Conservation (phyloP, 2,888 invertebrate species). For the Dascillus cervinus region DNA sequence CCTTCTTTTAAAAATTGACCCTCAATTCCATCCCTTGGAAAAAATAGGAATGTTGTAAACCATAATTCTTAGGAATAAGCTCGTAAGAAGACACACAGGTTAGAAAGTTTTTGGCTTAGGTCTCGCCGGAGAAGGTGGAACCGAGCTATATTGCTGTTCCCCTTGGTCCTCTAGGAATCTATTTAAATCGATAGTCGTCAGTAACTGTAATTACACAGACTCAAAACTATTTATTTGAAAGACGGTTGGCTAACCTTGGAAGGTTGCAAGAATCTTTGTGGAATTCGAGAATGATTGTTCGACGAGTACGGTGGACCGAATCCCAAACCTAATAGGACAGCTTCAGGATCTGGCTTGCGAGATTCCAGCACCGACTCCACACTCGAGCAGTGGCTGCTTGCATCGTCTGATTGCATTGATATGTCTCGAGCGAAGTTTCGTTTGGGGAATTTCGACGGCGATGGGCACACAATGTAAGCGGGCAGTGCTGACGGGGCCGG, state of each 20-base stretch:
- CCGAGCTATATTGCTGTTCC: too few species aligned
- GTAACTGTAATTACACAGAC: slow-evolving; percentile 27
- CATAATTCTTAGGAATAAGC: too few species aligned
- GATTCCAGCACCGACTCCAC: slow-evolving; percentile 78
- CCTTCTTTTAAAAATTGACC: too few species aligned
- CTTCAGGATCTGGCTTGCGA: slow-evolving; percentile 82
- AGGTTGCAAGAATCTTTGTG: slow-evolving; percentile 72
- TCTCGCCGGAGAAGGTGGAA: too few species aligned
- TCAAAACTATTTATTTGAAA: slow-evolving; percentile 1
- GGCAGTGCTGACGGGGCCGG: slow-evolving; percentile 20
- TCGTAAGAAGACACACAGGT: too few species aligned
- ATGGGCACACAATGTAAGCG: slow-evolving; percentile 12
- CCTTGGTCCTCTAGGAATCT: slow-evolving; percentile 39
- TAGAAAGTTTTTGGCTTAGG: too few species aligned
- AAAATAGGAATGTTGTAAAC: too few species aligned
- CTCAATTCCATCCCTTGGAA: too few species aligned
- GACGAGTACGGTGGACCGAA: slow-evolving; percentile 67
- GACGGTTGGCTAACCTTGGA: slow-evolving; percentile 53
- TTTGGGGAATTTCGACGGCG: slow-evolving; percentile 15
- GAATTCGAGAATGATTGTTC: slow-evolving; percentile 69
- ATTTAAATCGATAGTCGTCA: slow-evolving; percentile 36
- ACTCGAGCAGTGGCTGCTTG: slow-evolving; percentile 62
- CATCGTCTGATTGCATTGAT: slow-evolving; percentile 41
- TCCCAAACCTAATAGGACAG: slow-evolving; percentile 72
- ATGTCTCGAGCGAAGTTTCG: slow-evolving; percentile 33